Conservation (phyloP, 1,140 invertebrate genomes). For the Eufriesea mexicana region DNA sequence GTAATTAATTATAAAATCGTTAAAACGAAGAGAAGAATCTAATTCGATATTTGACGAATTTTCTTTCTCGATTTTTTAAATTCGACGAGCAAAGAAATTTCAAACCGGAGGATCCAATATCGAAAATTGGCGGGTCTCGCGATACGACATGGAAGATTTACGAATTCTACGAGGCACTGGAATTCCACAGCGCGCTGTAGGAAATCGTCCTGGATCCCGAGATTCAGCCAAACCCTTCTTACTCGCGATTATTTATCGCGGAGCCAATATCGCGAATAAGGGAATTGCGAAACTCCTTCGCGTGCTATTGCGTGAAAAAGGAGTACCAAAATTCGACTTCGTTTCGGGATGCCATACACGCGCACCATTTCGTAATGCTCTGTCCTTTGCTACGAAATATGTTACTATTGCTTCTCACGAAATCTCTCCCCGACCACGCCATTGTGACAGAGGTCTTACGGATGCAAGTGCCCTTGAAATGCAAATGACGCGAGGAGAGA, state of each 20-base stretch:
- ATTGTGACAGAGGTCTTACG: not conserved
- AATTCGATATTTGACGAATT: not conserved
- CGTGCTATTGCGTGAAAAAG: not conserved
- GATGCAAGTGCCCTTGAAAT: not conserved
- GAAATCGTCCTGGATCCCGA: not conserved
- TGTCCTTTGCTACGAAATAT: not conserved
- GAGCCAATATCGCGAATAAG: not conserved
- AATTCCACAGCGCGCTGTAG: no score
- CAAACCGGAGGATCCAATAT: not conserved
- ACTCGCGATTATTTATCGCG: not conserved
- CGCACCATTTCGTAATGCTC: constrained; percentile 5
- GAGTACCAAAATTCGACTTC: not conserved
- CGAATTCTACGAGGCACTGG: not conserved
- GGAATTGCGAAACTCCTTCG: not conserved
- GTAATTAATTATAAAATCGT: no score
- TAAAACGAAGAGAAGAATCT: not conserved
- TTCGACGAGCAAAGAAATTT: no score
- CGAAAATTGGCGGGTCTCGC: not conserved
- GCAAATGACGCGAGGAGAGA: not conserved
- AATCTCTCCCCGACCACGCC: not conserved
- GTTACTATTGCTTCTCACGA: not conserved
- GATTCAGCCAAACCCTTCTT: not conserved
- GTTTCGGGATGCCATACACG: constrained; percentile 5
- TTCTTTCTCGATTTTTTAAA: no score
- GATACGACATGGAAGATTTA: not conserved